Conservation (phyloP, 2,888 invertebrate genomes). For the Chrysina gloriosa region DNA sequence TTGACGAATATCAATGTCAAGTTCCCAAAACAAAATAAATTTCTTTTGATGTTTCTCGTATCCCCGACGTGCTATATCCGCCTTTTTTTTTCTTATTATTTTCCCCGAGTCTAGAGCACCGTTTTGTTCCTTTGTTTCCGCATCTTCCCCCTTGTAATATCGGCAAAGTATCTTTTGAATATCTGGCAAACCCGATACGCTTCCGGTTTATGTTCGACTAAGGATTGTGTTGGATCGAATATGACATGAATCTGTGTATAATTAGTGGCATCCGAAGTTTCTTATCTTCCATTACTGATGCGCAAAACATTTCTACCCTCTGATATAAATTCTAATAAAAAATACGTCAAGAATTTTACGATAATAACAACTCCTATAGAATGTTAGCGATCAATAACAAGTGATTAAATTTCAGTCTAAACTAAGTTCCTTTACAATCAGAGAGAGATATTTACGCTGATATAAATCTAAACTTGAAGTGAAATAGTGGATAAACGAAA, state of each 20-base stretch:
- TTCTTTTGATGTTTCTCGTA: slow-evolving; percentile 29
- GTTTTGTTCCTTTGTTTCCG: slow-evolving; percentile 24
- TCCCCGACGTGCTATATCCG: not conserved
- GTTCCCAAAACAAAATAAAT: slow-evolving; percentile 32
- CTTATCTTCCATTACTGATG: not conserved
- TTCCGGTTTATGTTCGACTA: not conserved
- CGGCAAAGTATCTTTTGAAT: slow-evolving; percentile 16
- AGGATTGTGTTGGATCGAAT: slow-evolving; percentile 13
- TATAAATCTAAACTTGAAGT: too few species aligned
- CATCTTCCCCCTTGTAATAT: slow-evolving; percentile 23
- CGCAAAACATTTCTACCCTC: not conserved
- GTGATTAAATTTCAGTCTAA: too few species aligned
- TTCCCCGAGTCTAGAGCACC: not conserved
- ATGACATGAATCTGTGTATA: not conserved
- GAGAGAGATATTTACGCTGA: too few species aligned
- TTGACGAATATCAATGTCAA: slow-evolving; percentile 37
- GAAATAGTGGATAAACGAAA: too few species aligned
- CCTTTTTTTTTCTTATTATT: slow-evolving; percentile 5
- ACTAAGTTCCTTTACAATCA: too few species aligned
- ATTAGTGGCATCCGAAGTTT: slow-evolving; percentile 21
- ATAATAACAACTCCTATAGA: not conserved
- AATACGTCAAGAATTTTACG: not conserved
- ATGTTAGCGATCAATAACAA: not conserved
- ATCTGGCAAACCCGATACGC: slow-evolving; percentile 28
- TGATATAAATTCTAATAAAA: slow-evolving; percentile 6